Evolutionary conservation across 2,113 vertebrate genomes (phyloP).

Genomic region (Suncus etruscus): DNA sequence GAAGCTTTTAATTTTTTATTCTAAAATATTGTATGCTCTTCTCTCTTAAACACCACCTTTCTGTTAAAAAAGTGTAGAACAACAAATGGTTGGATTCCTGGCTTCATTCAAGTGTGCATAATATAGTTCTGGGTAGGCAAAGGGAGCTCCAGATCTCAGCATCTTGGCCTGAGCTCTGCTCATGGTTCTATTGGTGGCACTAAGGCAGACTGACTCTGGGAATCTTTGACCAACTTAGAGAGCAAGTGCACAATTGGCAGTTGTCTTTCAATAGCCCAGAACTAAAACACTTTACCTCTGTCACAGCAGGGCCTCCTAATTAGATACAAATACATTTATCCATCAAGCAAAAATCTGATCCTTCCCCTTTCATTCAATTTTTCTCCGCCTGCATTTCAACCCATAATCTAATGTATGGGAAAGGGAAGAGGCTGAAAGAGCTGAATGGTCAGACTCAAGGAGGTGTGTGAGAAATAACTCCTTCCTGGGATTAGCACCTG

Average conservation of each 20-base stretch:
- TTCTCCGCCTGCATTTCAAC: conserved; percentile 56
- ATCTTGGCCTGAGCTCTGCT: not conserved
- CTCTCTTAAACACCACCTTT: not conserved
- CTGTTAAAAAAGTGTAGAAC: not conserved
- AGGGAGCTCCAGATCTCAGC: not conserved
- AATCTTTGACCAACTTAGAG: conserved; percentile 65
- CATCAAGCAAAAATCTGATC: conserved; percentile 78
- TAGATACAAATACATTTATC: conserved; percentile 79
- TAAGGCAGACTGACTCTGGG: conserved; percentile 66
- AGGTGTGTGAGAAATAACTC: conserved; percentile 81
- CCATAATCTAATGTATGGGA: conserved; percentile 76
- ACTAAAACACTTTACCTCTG: conserved; percentile 53
- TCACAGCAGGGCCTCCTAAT: conserved; percentile 74
- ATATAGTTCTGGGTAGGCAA: not conserved
- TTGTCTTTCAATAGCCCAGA: conserved; percentile 59
- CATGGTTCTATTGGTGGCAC: not conserved
- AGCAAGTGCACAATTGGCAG: not conserved
- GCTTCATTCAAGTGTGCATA: not conserved
- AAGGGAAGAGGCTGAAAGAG: conserved; percentile 80
- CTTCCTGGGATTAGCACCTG: conserved; percentile 83
- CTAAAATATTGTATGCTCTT: not conserved
- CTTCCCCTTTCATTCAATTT: conserved; percentile 62
- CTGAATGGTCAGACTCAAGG: conserved; percentile 76
- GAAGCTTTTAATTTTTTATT: conserved; percentile 1
- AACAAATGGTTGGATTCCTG: conserved; percentile 5